A percentile compares a stretch with the other conserved stretches of the same genome.
Evolutionary conservation across 1,140 invertebrate species (phyloP).

Genomic region (Conus betulinus): DNA sequence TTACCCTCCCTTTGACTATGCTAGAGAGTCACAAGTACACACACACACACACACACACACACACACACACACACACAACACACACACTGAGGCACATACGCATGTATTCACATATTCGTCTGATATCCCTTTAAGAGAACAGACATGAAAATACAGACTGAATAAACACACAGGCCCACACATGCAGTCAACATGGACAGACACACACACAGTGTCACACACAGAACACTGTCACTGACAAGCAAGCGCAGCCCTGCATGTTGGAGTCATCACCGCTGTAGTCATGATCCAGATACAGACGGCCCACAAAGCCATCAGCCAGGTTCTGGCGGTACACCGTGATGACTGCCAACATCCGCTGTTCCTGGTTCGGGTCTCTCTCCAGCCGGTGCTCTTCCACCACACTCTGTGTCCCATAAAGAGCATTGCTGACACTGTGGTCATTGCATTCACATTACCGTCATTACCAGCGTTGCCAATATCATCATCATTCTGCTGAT

Average conservation of each 20-base stretch:
- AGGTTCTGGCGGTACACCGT: constrained; percentile 89
- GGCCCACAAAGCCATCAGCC: constrained; percentile 91
- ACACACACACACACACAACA: too few relatives aligned
- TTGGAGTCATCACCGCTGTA: constrained; percentile 87
- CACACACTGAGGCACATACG: too few relatives aligned
- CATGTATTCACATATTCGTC: too few relatives aligned
- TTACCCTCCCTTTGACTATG: too few relatives aligned
- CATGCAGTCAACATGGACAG: not conserved
- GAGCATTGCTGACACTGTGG: not conserved
- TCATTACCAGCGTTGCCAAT: constrained; percentile 13
- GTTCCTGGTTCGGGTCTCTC: constrained; percentile 82
- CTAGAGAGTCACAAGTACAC: too few relatives aligned
- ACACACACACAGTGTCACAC: not conserved
- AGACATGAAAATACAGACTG: too few relatives aligned
- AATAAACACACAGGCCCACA: too few relatives aligned
- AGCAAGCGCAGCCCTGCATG: constrained; percentile 84
- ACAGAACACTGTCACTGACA: constrained; percentile 73
- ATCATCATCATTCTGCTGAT: not conserved
- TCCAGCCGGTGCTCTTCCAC: constrained; percentile 93
- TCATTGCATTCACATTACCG: not conserved
- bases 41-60: too few relatives aligned
- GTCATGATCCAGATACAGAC: constrained; percentile 92
- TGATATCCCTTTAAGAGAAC: too few relatives aligned
- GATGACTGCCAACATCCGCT: constrained; percentile 89
- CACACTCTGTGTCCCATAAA: constrained; percentile 78